Conservation (phyloP, 1,140 invertebrate genomes). For the Triops longicaudatus region DNA sequence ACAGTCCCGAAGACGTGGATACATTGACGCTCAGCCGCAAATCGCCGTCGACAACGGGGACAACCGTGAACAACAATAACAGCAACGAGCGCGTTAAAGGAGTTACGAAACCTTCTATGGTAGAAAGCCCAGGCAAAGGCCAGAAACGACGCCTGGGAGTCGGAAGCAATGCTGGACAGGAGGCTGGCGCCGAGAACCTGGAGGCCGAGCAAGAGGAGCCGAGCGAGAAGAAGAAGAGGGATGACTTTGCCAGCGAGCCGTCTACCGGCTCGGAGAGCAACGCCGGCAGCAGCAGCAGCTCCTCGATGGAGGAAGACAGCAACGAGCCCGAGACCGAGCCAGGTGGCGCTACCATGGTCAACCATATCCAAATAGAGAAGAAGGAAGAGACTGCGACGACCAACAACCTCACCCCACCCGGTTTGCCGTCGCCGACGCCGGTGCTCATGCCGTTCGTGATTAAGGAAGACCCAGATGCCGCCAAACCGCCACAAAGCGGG, state of each 20-base stretch:
- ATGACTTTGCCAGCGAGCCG: slow-evolving; percentile 21
- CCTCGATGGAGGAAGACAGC: slow-evolving; percentile 17
- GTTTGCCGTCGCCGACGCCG: slow-evolving; percentile 18
- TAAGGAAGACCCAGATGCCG: not conserved
- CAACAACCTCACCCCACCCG: not conserved
- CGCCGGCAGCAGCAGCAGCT: not conserved
- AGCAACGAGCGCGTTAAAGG: not conserved
- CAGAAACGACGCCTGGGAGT: slow-evolving; percentile 26
- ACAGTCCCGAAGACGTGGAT: slow-evolving; percentile 60
- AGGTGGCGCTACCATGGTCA: not conserved
- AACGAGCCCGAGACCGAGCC: slow-evolving; percentile 7
- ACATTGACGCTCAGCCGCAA: slow-evolving; percentile 38
- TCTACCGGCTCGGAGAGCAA: not conserved
- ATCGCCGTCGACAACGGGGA: slow-evolving; percentile 40
- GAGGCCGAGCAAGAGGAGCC: slow-evolving; percentile 18
- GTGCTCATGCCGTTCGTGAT: not conserved
- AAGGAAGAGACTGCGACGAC: not conserved
- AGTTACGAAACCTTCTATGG: slow-evolving; percentile 18
- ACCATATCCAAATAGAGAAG: not conserved
- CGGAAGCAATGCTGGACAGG: not conserved
- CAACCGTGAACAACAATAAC: slow-evolving; percentile 37
- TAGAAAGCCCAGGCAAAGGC: slow-evolving; percentile 27
- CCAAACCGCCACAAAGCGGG: not conserved
- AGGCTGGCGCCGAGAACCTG: slow-evolving; percentile 15
- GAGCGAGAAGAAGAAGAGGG: slow-evolving; percentile 24